Percentiles rank a stretch among this genome's conserved stretches.
These are phyloP conservation scores for Crotalus tigris DNA, from an alignment of 2,113 vertebrate genomes.

Conservation along the genomic window DNA sequence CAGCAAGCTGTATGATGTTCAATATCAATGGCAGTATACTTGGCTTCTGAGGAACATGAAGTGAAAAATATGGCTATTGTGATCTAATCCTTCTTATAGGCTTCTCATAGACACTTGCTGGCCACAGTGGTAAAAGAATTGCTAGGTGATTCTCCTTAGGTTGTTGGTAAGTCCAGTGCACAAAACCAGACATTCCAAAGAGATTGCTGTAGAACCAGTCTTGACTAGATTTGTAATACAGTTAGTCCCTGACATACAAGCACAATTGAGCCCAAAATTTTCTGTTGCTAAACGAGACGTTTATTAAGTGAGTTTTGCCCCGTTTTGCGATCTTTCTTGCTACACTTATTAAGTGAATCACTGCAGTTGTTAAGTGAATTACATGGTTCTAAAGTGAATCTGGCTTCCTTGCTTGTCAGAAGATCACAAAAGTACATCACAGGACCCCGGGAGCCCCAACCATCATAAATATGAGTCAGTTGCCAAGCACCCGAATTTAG, in stretches of 20 bases:
- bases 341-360: neutral
- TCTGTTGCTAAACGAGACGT: neutral
- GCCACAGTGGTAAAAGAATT: neutral
- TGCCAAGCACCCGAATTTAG: neutral
- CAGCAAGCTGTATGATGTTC: too few species aligned
- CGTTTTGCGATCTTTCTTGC: neutral
- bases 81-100: neutral
- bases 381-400: neutral
- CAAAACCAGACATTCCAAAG: neutral
- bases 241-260: neutral
- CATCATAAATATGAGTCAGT: neutral
- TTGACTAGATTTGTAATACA: neutral
- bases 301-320: neutral
- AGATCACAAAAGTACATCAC: neutral
- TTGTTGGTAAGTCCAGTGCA: neutral
- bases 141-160: neutral
- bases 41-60: neutral
- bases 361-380: neutral
- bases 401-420: neutral
- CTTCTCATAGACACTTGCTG: neutral
- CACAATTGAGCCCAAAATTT: neutral
- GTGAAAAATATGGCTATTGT: neutral
- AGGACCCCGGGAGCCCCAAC: neutral
- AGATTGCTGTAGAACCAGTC: neutral
- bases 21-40: neutral